Evolutionary conservation across 2,797 vertebrate genomes (phyloP), one percentile per base, ranked within the genome.

Genomic region (Poeciliopsis paucimaculata): DNA sequence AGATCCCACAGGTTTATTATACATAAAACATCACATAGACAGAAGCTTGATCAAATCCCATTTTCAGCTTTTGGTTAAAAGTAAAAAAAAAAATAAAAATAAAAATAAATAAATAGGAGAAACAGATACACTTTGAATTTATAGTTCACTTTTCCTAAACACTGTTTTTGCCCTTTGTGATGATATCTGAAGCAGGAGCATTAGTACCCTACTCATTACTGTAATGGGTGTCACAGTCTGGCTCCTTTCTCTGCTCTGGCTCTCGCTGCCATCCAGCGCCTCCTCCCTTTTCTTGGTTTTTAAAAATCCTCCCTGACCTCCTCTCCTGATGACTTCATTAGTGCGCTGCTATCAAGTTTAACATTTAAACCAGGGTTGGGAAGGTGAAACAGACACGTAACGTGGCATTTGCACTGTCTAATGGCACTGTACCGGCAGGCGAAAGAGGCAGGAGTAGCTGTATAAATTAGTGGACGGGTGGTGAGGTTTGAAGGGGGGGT

Each of bases 281-380:
- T 41, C 84, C 57, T 76, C 62, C 43, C 78, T 76, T 76, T 76
- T 83, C 71, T 71, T 78, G 43, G 45, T 1, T 84, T 83, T 70
- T 70, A 70, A 70, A 43, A 72, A 73, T 73, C 82, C 77, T 47
- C 70, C 66, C 60, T 68, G 87, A 83, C 86, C 91, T 85, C 88
- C 83, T 85, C 86, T 87, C 90, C 87, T 84, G 85, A 92, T 91
- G 92, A 94, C 93, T 95, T 95, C 93, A 96, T 96, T 95, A 96
- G 93, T 80, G 90, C 89, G 80, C 90, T 87, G 92, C 92, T 94
- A 91, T 88, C 91, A 91, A 92, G 91, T 94, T 94, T 96, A 96
- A 96, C 95, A 96, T 96, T 95, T 95, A 94, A 94, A 94, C 92
- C 91, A 90, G 91, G 93, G 93, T 93, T 93, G 90, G 82, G 86